Evolutionary conservation across 2,113 vertebrate genomes (phyloP).

Genomic region (Gadus chalcogrammus): DNA sequence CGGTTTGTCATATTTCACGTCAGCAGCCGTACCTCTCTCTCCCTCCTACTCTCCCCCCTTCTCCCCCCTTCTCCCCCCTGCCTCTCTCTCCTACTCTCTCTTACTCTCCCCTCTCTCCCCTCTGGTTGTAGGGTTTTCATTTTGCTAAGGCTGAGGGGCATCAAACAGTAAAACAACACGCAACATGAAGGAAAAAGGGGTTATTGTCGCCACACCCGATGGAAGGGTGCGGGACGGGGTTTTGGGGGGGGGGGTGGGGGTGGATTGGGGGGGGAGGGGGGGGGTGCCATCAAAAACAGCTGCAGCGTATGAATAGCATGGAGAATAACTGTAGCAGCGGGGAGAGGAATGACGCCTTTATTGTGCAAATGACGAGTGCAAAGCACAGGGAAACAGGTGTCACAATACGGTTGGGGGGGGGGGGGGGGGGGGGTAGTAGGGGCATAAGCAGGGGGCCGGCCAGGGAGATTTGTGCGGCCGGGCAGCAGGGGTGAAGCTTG

Average conservation of each 20-base stretch:
- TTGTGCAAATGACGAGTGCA: conserved; percentile 49
- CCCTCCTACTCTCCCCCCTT: too few species aligned
- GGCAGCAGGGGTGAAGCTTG: conserved; percentile 29
- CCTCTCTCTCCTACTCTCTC: too few species aligned
- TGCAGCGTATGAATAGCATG: conserved; percentile 47
- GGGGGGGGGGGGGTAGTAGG: background rate
- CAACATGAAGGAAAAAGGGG: too few species aligned
- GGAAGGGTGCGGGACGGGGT: too few species aligned
- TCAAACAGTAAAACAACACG: too few species aligned
- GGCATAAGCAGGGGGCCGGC: background rate
- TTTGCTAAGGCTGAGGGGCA: too few species aligned
- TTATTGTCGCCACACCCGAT: too few species aligned
- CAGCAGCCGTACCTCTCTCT: too few species aligned
- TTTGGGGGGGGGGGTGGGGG: background rate
- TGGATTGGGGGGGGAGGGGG: background rate
- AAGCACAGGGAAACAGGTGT: conserved; percentile 51
- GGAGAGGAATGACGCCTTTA: conserved; percentile 49
- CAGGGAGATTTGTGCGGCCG: conserved; percentile 5
- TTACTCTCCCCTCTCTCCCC: too few species aligned
- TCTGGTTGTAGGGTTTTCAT: too few species aligned
- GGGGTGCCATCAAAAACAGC: conserved; percentile 46
- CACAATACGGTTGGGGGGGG: conserved; percentile 24
- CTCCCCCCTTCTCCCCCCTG: too few species aligned
- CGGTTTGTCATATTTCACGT: too few species aligned
- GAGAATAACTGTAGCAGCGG: conserved; percentile 31